Evolutionary conservation across 1,140 invertebrate genomes (phyloP).

Genomic region (Euschistus heros): DNA sequence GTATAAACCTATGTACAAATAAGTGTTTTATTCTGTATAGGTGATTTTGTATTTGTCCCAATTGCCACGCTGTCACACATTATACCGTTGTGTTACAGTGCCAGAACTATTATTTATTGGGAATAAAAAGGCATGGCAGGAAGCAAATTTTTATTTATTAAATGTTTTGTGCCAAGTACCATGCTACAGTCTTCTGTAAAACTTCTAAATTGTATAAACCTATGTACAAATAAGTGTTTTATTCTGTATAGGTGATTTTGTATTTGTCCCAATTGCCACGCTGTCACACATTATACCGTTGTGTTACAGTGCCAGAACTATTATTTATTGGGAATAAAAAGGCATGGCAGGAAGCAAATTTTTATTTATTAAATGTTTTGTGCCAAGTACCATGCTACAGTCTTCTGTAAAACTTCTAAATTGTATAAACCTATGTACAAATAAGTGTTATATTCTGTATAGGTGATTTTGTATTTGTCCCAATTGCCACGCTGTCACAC

Average conservation of each 20-base stretch:
- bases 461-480: not conserved
- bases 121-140: not conserved
- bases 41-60: not conserved
- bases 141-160: not conserved
- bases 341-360: not conserved
- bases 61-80: not conserved
- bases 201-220: too few species aligned
- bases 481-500: constrained; percentile 1
- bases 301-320: not conserved
- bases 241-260: too few species aligned
- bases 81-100: constrained; percentile 4
- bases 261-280: constrained; percentile 2
- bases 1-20: too few species aligned
- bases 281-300: not conserved
- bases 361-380: not conserved
- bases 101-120: not conserved
- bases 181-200: not conserved
- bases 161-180: not conserved
- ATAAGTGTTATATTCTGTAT: not conserved
- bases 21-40: not conserved
- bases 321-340: not conserved
- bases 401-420: not conserved
- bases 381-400: not conserved
- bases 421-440: not conserved
- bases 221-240: too few species aligned